A percentile compares a stretch with the other conserved stretches of the same genome.
Conservation (phyloP, 2,888 invertebrate genomes). For the Opisthograptis luteolata region DNA sequence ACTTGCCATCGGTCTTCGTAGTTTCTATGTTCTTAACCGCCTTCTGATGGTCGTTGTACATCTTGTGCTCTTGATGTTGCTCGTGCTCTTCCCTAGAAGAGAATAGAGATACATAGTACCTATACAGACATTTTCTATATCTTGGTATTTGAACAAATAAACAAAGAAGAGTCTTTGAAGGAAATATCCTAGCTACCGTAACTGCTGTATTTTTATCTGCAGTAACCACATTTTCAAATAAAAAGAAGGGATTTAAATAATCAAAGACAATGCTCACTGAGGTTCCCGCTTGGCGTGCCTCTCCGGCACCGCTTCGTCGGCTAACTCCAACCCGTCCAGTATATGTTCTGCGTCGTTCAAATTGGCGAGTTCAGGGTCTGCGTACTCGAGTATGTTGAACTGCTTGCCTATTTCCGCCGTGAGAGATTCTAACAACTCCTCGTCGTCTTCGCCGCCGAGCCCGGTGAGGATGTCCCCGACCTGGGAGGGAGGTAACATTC, state of each 20-base stretch:
- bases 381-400: slow-evolving; percentile 97
- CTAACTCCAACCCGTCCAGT: slow-evolving; percentile 92
- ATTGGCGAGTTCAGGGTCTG: slow-evolving; percentile 95
- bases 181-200: too few species aligned
- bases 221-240: too few species aligned
- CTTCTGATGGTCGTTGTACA: slow-evolving; percentile 70
- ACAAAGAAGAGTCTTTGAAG: too few species aligned
- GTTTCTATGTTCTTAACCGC: slow-evolving; percentile 70
- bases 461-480: slow-evolving; percentile 93
- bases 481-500: too few species aligned
- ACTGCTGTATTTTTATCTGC: too few species aligned
- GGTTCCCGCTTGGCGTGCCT: slow-evolving; percentile 81
- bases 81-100: slow-evolving; percentile 62
- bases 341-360: slow-evolving; percentile 93
- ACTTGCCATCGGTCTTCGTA: slow-evolving; percentile 58
- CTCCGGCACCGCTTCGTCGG: slow-evolving; percentile 89
- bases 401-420: slow-evolving; percentile 96
- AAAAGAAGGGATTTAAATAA: too few species aligned
- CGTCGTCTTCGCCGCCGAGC: slow-evolving; percentile 94
- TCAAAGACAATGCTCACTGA: slow-evolving; percentile 53
- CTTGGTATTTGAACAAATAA: too few species aligned
- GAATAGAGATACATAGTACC: background rate
- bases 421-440: slow-evolving; percentile 89
- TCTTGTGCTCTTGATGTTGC: slow-evolving; percentile 63
- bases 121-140: too few species aligned